A percentile compares a stretch with the other conserved stretches of the same genome.
phyloP scores from a whole-genome alignment of 2,797 vertebrate species.

The Mionectes olivaceus region DNA sequence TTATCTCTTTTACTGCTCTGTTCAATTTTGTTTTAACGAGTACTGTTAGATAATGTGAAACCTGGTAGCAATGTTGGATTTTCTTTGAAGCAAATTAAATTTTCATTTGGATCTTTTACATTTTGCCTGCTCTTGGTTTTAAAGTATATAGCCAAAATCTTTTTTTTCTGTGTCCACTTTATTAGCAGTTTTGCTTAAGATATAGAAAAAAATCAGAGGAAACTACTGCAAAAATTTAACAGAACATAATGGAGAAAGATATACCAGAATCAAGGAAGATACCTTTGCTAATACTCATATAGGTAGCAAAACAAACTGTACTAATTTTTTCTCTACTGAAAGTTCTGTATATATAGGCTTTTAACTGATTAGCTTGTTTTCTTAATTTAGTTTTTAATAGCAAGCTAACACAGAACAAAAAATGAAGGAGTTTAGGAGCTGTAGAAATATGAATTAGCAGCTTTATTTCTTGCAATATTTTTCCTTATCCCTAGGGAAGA shows the following conservation, averaged over 20 bases:
- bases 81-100: not conserved
- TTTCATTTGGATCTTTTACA: not conserved
- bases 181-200: not conserved
- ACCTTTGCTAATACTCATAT: not conserved
- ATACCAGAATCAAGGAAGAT: not conserved
- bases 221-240: not conserved
- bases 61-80: not conserved
- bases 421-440: not conserved
- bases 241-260: not conserved
- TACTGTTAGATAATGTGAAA: not conserved
- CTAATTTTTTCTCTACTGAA: not conserved
- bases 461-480: not conserved
- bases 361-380: not conserved
- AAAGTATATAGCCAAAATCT: not conserved
- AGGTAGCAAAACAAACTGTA: not conserved
- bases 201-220: not conserved
- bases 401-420: not conserved
- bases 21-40: constrained; percentile 1
- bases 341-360: not conserved
- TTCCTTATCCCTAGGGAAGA: not conserved
- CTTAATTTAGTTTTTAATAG: not conserved
- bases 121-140: not conserved
- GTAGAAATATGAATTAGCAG: not conserved
- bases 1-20: not conserved
- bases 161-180: not conserved